Evolutionary conservation across 2,113 vertebrate genomes (phyloP).

Genomic region (Oncorhynchus nerka): DNA sequence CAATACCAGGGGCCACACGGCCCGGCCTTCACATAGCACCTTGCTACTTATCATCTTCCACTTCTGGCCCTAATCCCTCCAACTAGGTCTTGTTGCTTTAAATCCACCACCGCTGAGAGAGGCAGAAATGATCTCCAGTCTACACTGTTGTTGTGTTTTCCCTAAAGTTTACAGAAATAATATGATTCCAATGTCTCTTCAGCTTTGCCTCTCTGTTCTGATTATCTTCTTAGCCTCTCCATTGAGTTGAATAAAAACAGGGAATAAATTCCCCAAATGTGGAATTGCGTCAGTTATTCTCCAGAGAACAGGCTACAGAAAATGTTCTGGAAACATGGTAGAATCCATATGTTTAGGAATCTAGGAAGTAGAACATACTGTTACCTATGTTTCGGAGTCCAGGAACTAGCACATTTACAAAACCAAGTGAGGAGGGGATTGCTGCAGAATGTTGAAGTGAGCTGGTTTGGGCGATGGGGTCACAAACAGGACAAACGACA

Average conservation of each 20-base stretch:
- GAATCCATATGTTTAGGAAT: not conserved
- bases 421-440: not conserved
- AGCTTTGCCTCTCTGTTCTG: slow-evolving; percentile 62
- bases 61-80: slow-evolving; percentile 36
- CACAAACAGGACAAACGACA: slow-evolving; percentile 51
- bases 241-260: slow-evolving; percentile 32
- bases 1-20: slow-evolving; percentile 54
- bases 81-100: slow-evolving; percentile 44
- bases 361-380: not conserved
- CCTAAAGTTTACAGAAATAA: slow-evolving; percentile 41
- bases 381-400: too few species aligned
- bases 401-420: too few species aligned
- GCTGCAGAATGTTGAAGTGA: slow-evolving; percentile 28
- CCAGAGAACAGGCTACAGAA: not conserved
- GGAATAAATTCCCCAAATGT: too few species aligned
- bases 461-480: slow-evolving; percentile 1
- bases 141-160: slow-evolving; percentile 34
- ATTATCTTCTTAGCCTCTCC: slow-evolving; percentile 68
- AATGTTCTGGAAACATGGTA: not conserved
- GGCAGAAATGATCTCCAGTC: slow-evolving; percentile 40
- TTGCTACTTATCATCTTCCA: slow-evolving; percentile 56
- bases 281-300: not conserved
- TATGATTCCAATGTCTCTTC: slow-evolving; percentile 42
- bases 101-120: slow-evolving; percentile 40
- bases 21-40: slow-evolving; percentile 51